Evolutionary conservation across 2,888 invertebrate species (phyloP).

Genomic region (Tetragonula carbonaria): DNA sequence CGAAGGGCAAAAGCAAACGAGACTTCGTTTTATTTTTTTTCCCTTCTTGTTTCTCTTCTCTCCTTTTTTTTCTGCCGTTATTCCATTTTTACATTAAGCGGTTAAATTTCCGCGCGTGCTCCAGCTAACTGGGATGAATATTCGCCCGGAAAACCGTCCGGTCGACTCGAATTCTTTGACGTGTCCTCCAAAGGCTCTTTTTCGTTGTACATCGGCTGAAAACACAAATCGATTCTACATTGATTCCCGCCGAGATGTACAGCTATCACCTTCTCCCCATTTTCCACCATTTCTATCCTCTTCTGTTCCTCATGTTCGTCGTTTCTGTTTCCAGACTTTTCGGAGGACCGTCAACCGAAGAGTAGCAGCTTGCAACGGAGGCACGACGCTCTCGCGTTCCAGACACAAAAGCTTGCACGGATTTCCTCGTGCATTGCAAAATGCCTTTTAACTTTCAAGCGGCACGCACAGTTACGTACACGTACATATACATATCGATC

Average conservation of each 20-base stretch:
- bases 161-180: constrained; percentile 68
- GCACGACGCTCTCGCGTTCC: background rate
- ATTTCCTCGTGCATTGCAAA: background rate
- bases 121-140: constrained; percentile 43
- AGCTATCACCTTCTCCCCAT: constrained; percentile 13
- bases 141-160: constrained; percentile 61
- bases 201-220: constrained; percentile 51
- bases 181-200: constrained; percentile 17
- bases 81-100: constrained; percentile 59
- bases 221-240: constrained; percentile 60
- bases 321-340: constrained; percentile 36
- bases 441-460: constrained; percentile 17
- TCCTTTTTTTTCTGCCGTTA: background rate
- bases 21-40: background rate
- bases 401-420: constrained; percentile 21
- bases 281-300: background rate
- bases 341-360: background rate
- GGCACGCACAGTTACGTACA: background rate
- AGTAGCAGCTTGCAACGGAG: constrained; percentile 10
- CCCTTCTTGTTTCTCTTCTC: background rate
- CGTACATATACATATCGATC: background rate
- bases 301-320: background rate
- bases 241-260: constrained; percentile 40
- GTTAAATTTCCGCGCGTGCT: constrained; percentile 64
- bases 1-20: constrained; percentile 42